Conservation (phyloP, 1,140 invertebrate species). For the Trichoplusia ni region DNA sequence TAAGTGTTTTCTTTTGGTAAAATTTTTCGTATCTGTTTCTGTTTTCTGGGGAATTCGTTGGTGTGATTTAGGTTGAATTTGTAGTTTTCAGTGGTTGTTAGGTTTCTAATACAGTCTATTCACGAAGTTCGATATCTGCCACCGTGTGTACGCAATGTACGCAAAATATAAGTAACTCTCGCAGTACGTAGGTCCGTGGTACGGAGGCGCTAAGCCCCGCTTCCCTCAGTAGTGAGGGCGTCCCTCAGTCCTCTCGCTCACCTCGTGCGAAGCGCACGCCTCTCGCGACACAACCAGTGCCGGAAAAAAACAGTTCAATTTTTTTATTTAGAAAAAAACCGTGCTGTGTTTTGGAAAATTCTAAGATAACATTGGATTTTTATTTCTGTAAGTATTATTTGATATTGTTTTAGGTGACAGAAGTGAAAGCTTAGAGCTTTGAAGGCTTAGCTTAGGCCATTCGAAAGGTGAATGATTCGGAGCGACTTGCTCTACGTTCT, state of each 20-base stretch:
- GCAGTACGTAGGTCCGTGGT: conserved; percentile 34
- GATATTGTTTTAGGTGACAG: conserved; percentile 32
- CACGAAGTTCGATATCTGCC: no score
- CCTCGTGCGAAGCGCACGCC: conserved; percentile 50
- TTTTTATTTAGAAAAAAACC: conserved; percentile 61
- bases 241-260: conserved; percentile 64
- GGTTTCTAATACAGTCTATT: no score
- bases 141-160: conserved; percentile 59
- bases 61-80: no score
- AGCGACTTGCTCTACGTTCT: conserved; percentile 32
- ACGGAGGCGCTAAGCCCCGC: conserved; percentile 61
- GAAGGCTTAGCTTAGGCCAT: conserved; percentile 42
- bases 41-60: no score
- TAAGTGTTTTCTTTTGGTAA: no score
- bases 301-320: conserved; percentile 57
- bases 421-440: conserved; percentile 45
- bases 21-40: no score
- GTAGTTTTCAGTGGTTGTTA: no score
- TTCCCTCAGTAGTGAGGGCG: conserved; percentile 62
- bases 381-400: conserved; percentile 60
- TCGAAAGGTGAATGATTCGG: conserved; percentile 51
- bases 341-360: conserved; percentile 66
- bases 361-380: conserved; percentile 61
- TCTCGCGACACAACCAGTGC: conserved; percentile 48
- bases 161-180: conserved; percentile 56